These are phyloP conservation scores for Drosophila robusta DNA, from an alignment of 2,888 invertebrate genomes.

Conservation along the genomic window DNA sequence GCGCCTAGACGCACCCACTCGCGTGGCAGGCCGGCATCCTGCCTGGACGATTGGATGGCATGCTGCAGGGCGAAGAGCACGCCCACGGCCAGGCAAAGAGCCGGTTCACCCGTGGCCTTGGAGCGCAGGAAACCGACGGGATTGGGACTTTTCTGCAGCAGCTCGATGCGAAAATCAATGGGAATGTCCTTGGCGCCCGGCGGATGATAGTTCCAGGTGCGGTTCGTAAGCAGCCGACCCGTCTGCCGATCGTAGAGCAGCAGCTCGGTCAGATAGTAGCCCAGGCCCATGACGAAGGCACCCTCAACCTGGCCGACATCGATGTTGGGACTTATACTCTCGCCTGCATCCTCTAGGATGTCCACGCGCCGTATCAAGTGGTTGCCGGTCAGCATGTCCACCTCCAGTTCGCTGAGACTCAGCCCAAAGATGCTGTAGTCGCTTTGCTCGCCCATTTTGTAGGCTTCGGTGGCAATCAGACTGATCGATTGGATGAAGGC, in stretches of 20 bases:
- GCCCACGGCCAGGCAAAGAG: too few relatives aligned
- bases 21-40: too few relatives aligned
- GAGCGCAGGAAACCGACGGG: conserved; percentile 89
- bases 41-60: too few relatives aligned
- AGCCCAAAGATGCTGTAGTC: conserved; percentile 89
- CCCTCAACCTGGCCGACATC: conserved; percentile 93
- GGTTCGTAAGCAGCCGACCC: conserved; percentile 89
- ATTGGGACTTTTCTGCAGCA: conserved; percentile 86
- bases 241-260: conserved; percentile 87
- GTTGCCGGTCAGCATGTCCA: conserved; percentile 92
- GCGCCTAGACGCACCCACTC: conserved; percentile 66
- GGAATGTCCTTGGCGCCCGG: conserved; percentile 93
- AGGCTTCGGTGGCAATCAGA: conserved; percentile 88
- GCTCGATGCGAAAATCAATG: conserved; percentile 90
- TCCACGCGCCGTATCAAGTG: conserved; percentile 89
- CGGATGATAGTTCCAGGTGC: conserved; percentile 93
- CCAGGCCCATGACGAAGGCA: conserved; percentile 91
- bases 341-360: conserved; percentile 90
- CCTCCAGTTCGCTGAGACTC: conserved; percentile 89
- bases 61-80: too few relatives aligned
- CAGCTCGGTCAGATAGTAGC: conserved; percentile 91
- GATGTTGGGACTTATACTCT: conserved; percentile 89
- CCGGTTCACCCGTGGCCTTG: conserved; percentile 88
- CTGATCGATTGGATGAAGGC: conserved; percentile 84
- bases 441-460: conserved; percentile 85